Conservation (phyloP, 2,797 vertebrate genomes). For the Enteromius thamalakanensis region DNA sequence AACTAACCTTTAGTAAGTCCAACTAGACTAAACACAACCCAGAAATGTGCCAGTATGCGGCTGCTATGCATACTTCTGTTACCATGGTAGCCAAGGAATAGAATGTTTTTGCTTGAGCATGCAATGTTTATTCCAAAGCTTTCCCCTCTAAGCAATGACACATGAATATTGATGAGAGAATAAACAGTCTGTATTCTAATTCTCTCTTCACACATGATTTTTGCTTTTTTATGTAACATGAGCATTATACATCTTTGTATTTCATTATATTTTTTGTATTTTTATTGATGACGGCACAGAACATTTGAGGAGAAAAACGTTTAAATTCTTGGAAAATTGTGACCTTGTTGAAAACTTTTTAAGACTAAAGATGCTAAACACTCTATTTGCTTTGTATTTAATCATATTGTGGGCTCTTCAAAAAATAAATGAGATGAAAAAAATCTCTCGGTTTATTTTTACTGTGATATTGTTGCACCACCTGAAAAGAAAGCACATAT, state of each 20-base stretch:
- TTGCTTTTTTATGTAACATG: neutral
- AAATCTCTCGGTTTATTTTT: neutral
- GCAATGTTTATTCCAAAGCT: slow-evolving; percentile 47
- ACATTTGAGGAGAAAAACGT: neutral
- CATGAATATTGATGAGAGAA: slow-evolving; percentile 21
- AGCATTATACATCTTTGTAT: neutral
- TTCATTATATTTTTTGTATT: neutral
- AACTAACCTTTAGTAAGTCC: slow-evolving; percentile 28
- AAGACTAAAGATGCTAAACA: neutral
- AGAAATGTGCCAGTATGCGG: slow-evolving; percentile 47
- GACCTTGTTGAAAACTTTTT: neutral
- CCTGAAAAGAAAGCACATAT: neutral
- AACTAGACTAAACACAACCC: slow-evolving; percentile 49
- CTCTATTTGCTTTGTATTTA: neutral
- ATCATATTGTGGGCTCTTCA: neutral
- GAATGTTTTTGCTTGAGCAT: slow-evolving; percentile 66
- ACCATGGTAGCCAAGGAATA: slow-evolving; percentile 51
- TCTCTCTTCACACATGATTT: neutral
- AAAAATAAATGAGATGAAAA: neutral
- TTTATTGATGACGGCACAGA: neutral
- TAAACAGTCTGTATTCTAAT: neutral
- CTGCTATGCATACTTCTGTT: slow-evolving; percentile 61
- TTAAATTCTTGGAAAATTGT: neutral
- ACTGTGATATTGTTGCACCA: neutral
- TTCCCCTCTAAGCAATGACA: slow-evolving; percentile 39